These are phyloP conservation scores for Conus canariensis DNA, from an alignment of 2,888 invertebrate species.

Conservation along the genomic window DNA sequence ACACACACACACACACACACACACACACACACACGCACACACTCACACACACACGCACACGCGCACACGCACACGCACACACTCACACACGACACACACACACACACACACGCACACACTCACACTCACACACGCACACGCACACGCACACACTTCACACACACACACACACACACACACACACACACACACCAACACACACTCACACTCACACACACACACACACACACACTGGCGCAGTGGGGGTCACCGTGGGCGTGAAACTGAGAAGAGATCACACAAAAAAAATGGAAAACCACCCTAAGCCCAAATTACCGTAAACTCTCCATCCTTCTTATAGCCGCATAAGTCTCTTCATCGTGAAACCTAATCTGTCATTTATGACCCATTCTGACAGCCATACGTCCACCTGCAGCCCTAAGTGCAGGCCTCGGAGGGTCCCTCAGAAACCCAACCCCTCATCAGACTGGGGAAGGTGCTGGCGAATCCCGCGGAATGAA, in stretches of 20 bases:
- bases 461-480: background rate
- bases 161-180: background rate
- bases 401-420: constrained; percentile 4
- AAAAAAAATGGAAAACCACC: background rate
- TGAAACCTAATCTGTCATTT: background rate
- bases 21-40: too few species aligned
- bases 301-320: background rate
- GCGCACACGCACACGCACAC: too few species aligned
- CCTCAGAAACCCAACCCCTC: background rate
- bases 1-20: too few species aligned
- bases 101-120: background rate
- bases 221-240: background rate
- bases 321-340: background rate
- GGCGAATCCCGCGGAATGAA: background rate
- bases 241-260: too few species aligned
- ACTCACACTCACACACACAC: background rate
- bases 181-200: constrained; percentile 10
- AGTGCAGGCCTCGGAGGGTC: background rate
- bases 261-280: background rate
- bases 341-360: background rate
- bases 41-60: too few species aligned
- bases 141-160: background rate
- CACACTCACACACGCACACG: background rate
- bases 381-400: constrained; percentile 8
- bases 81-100: too few species aligned